Evolutionary conservation across 2,797 vertebrate species (phyloP), one percentile per base, ranked within the genome.

Genomic region (Scolopax rusticola): DNA sequence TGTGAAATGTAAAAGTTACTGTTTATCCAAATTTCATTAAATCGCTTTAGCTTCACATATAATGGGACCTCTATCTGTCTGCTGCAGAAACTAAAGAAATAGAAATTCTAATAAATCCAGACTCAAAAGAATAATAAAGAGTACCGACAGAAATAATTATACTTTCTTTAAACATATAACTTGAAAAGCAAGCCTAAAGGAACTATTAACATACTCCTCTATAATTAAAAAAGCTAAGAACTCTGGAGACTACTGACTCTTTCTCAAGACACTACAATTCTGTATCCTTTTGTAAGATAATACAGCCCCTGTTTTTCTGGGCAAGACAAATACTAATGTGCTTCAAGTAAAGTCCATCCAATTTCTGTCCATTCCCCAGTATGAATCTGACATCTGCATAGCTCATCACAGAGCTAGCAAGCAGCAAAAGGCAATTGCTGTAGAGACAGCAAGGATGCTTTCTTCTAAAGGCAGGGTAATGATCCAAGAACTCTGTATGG

Each of bases 1-100:
- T 28, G 12, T 92, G 74, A 90, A 93, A 87, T 85, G n/a, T 64
- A 51, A 13, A 93, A 89, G 45, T 71, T 69, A 74, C 23, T 64
- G 2, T n/a, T 89, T 82, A 93, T 77, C 33, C 38, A 68, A 78
- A 87, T 78, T 85, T 87, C 19, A 28, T 92, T 92, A 65, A 85
- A 89, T 91, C 19, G 6, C 19, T 84, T 84, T 93, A 81, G 60
- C 16, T 86, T 38, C n/a, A 51, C 27, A 32, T 47, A 45, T 86
- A 91, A 81, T 71, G 24, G 18, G 47, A 87, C 28, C 6, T 67
- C 12, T 73, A 13, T 36, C 2, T 2, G 6, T 47, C 40, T 92
- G 11, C 24, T 70, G 40, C 14, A 56, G 50, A 89, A 94, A 80
- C 38, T 63, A 68, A 93, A 87, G 27, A 75, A 93, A 70, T 38